Base-by-base conservation (phyloP, 1,140 invertebrate species). In the Drosophila equinoxialis region DNA sequence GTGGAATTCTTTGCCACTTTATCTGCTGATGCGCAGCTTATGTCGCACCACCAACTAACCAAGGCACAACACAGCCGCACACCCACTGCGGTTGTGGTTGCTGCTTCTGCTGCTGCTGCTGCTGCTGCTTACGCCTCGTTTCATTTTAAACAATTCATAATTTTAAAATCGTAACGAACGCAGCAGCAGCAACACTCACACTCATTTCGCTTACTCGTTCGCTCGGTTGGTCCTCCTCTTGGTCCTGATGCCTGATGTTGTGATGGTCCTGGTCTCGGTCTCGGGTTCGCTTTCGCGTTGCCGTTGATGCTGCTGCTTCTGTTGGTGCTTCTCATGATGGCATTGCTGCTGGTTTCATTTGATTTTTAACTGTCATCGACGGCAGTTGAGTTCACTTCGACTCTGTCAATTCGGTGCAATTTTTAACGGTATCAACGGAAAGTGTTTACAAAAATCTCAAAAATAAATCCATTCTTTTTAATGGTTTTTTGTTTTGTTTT, bases 331-430 rank as follows among this genome's bases (percentile, higher is more conserved):
- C 55, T 45, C 30, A 30, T 57, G 61, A 55, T 71, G 68, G 66
- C 76, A 39, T 11, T 51, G 45, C 45, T 51, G 55, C 68, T 84
- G 76, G 91, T 91, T 91, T 91, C 90, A 91, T 91, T 91, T 91
- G 86, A 91, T 91, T 91, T 79, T 91, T 82, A 91, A 90, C 90
- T 91, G 90, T 91, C 90, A 91, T 90, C 85, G 83, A 64, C 74
- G 69, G 55, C 78, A 79, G 90, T 87, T 75, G 75, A 70, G 65
- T 51, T 51, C 11, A 59, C 33, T 37, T 8, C 14, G 57, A 20
- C 14, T 37, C 14, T 8, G 57, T 37, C 33, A 39, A 58, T 33
- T 14, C 14, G n/a, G n/a, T 59, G 57, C 57, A 59, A 13, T 59
- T 26, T 55, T 37, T 35, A 17, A 30, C 45, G 45, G 17, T 51